Base-by-base conservation (phyloP, 2,113 vertebrate species). In the Elephantulus edwardii region DNA sequence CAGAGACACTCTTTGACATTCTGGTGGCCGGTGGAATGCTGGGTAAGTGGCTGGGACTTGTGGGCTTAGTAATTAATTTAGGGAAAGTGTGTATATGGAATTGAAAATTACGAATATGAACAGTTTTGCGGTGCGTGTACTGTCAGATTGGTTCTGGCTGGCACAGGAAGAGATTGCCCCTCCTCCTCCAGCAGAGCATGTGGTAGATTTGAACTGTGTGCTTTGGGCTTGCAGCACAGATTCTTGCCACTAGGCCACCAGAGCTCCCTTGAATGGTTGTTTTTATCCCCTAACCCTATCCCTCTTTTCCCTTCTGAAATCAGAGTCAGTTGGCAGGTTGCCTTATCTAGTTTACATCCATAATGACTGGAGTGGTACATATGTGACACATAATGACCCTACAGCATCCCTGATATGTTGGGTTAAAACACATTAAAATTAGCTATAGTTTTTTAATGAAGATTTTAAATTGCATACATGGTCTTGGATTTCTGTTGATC, bases 11-110 rank as follows among this genome's bases (percentile, higher is more conserved):
- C 96, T 99, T 99, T 96, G 99, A 99, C 98, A 99, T 99, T 97
- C 98, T 99, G 98, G 99, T 99, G 98, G 99, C 99, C 46, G 99
- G 99, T 40, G 99, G 99, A 86, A 99, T 99, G 99, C 98, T 99
- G 98, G 99, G 99, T 99, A 97, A 98, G 98, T 96, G 20, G 77
- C n/a, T 70, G 46, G 80, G 75, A n/a, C 86, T 88, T 83, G 19
- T 86, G 38, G 77, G 24, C 13, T 48, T 78, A 58, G 24, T n/a
- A n/a, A n/a, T n/a, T 56, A 6, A 42, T 76, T 70, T 52, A 76
- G 58, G 28, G 8, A 74, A n/a, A 50, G 12, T 72, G 24, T 58
- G 13, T 70, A 2, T 74, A 6, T 75, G 40, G 24, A 92, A 24
- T 80, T 33, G 89, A 30, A n/a, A 90, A 35, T 26, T 17, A 70